These are phyloP conservation scores for Liasis olivaceus DNA, from an alignment of 2,797 vertebrate species.

Conservation along the genomic window DNA sequence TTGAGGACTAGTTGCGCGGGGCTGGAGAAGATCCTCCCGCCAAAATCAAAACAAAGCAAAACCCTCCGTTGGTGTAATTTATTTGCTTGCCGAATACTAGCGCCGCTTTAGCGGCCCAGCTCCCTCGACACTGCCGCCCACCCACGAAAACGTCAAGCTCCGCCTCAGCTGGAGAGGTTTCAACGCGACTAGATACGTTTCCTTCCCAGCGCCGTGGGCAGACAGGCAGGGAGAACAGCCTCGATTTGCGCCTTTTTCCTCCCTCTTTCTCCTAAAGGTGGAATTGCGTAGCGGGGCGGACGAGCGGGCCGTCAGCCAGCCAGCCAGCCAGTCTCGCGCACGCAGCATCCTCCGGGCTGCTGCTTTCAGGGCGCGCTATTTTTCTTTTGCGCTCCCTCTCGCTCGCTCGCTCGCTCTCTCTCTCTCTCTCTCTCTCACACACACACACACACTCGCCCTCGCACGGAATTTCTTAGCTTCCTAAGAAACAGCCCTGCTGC, in stretches of 20 bases:
- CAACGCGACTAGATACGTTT: neutral
- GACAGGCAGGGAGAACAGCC: neutral
- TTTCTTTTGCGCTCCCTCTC: neutral
- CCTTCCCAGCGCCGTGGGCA: neutral
- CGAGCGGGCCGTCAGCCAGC: neutral
- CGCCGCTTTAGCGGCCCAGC: neutral
- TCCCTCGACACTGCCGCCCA: slow-evolving; percentile 16
- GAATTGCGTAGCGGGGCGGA: neutral
- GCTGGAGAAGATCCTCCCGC: neutral
- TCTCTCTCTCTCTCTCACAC: no score
- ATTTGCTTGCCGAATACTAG: neutral
- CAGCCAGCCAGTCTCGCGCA: neutral
- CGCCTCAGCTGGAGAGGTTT: slow-evolving; percentile 26
- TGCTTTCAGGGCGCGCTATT: neutral
- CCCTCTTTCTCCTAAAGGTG: neutral
- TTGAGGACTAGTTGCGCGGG: neutral
- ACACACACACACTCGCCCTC: neutral
- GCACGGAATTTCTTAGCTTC: neutral
- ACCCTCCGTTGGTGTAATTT: neutral
- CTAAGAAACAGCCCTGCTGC: neutral
- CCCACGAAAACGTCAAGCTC: slow-evolving; percentile 24
- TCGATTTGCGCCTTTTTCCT: neutral
- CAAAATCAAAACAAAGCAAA: slow-evolving; percentile 8
- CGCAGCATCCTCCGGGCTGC: slow-evolving; percentile 3
- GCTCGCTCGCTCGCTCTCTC: neutral